Percentiles rank a stretch among this genome's conserved stretches.
Conservation (phyloP, 2,888 invertebrate genomes). For the Patella ulyssiponensis region DNA sequence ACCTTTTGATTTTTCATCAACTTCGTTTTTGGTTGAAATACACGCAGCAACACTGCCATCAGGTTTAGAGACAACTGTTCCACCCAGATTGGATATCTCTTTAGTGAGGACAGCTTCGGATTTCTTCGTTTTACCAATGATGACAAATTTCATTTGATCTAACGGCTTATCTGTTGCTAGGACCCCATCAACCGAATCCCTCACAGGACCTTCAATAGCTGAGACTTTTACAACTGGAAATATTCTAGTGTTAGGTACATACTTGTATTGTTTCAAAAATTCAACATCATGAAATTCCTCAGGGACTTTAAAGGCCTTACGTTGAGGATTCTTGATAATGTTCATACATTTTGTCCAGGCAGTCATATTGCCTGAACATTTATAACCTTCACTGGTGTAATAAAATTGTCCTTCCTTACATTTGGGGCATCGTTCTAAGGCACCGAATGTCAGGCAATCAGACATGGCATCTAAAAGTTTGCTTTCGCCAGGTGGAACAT, state of each 20-base stretch:
- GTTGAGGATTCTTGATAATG: slow-evolving; percentile 81
- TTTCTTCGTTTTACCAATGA: slow-evolving; percentile 73
- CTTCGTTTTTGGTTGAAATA: slow-evolving; percentile 80
- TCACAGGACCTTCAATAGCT: slow-evolving; percentile 56
- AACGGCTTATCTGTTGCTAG: slow-evolving; percentile 71
- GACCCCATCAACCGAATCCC: slow-evolving; percentile 55
- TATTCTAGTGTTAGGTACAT: slow-evolving; percentile 65
- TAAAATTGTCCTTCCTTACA: slow-evolving; percentile 82
- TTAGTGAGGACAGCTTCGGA: slow-evolving; percentile 78
- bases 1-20: slow-evolving; percentile 79
- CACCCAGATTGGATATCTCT: slow-evolving; percentile 83
- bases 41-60: slow-evolving; percentile 81
- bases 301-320: slow-evolving; percentile 82
- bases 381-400: slow-evolving; percentile 81
- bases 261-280: slow-evolving; percentile 72
- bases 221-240: slow-evolving; percentile 62
- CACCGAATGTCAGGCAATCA: slow-evolving; percentile 92
- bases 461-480: slow-evolving; percentile 83
- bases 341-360: slow-evolving; percentile 93
- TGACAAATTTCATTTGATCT: slow-evolving; percentile 84
- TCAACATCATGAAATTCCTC: slow-evolving; percentile 75
- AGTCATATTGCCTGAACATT: slow-evolving; percentile 85
- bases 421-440: slow-evolving; percentile 82
- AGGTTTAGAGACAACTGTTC: slow-evolving; percentile 80
- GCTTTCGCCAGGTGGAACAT: slow-evolving; percentile 79